Conservation (phyloP, 2,797 vertebrate genomes). For the Syncerus caffer region DNA sequence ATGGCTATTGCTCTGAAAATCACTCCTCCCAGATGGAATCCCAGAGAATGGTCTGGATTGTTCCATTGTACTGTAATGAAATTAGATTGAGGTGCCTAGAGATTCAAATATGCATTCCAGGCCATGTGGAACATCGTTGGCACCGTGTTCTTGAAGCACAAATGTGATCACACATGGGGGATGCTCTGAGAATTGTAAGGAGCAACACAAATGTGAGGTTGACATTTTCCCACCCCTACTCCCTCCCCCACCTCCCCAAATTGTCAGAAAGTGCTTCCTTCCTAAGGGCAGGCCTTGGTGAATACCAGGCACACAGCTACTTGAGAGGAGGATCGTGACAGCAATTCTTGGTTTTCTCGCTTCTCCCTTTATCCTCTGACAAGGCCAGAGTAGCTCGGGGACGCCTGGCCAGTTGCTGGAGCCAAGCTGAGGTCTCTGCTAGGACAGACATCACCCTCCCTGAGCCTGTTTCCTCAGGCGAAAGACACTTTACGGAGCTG, state of each 20-base stretch:
- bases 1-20: slow-evolving; percentile 60
- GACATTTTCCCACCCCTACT: neutral
- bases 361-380: neutral
- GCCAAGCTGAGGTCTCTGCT: neutral
- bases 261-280: slow-evolving; percentile 34
- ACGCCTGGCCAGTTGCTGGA: neutral
- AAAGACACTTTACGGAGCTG: neutral
- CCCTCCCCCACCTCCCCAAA: neutral
- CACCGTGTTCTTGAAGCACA: neutral
- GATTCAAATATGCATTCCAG: slow-evolving; percentile 51
- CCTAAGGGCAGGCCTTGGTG: neutral
- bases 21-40: slow-evolving; percentile 48
- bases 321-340: neutral
- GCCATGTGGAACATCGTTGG: slow-evolving; percentile 37
- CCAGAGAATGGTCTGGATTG: slow-evolving; percentile 44
- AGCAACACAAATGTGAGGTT: neutral
- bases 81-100: slow-evolving; percentile 56
- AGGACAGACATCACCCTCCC: neutral
- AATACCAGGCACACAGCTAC: neutral
- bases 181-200: slow-evolving; percentile 36
- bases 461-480: neutral
- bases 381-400: neutral
- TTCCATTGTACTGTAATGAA: slow-evolving; percentile 23
- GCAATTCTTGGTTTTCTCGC: neutral
- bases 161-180: slow-evolving; percentile 15